These are phyloP conservation scores for Drosophila putrida DNA, from an alignment of 2,888 invertebrate genomes.

Conservation along the genomic window DNA sequence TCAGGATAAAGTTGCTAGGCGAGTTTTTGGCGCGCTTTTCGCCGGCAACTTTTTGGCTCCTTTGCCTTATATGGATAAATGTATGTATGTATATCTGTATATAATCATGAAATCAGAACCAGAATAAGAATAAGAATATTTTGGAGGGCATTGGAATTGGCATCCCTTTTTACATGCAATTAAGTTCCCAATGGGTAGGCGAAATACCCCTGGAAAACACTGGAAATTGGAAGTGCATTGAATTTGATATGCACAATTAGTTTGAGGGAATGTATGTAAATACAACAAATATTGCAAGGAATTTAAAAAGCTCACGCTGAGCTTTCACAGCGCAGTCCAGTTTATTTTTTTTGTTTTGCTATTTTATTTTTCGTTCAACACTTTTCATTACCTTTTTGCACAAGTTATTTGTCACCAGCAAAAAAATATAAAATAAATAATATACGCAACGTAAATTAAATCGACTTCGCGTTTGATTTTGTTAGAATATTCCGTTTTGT, in stretches of 20 bases:
- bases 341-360: background rate
- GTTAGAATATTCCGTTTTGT: background rate
- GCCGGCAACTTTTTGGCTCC: slow-evolving; percentile 35
- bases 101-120: slow-evolving; percentile 57
- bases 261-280: slow-evolving; percentile 6
- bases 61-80: slow-evolving; percentile 19
- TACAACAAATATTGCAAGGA: background rate
- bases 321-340: slow-evolving; percentile 1
- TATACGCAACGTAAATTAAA: background rate
- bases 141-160: slow-evolving; percentile 15
- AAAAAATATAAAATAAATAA: slow-evolving; percentile 25
- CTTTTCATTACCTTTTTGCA: slow-evolving; percentile 12
- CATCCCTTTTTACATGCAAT: slow-evolving; percentile 51
- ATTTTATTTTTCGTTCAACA: background rate
- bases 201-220: slow-evolving; percentile 17
- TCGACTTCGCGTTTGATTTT: slow-evolving; percentile 6
- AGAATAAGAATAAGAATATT: slow-evolving; percentile 6
- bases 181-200: slow-evolving; percentile 45
- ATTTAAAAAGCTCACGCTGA: slow-evolving; percentile 18
- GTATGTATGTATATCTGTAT: background rate
- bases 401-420: slow-evolving; percentile 14
- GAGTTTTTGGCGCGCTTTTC: slow-evolving; percentile 75
- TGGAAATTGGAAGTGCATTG: slow-evolving; percentile 22
- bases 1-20: slow-evolving; percentile 51
- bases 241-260: slow-evolving; percentile 46